These are phyloP conservation scores for Leptonema lineaticorne DNA, from an alignment of 1,140 invertebrate genomes.

Conservation along the genomic window DNA sequence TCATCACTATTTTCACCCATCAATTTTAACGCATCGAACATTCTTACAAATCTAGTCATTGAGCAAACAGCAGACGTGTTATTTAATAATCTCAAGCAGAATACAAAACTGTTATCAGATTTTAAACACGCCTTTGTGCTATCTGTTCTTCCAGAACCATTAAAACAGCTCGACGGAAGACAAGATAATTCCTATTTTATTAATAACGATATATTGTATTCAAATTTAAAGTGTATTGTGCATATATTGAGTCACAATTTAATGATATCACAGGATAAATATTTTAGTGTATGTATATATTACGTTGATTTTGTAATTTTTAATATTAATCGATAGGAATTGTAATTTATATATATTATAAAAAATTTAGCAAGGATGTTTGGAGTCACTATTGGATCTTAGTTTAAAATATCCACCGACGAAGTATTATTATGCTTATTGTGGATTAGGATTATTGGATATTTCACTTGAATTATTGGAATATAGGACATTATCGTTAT, in stretches of 20 bases:
- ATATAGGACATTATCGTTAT: conserved; percentile 46
- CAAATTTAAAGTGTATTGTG: conserved; percentile 44
- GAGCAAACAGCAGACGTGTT: not conserved
- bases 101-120: conserved; percentile 33
- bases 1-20: not conserved
- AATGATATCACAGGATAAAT: conserved; percentile 61
- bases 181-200: conserved; percentile 46
- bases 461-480: conserved; percentile 50
- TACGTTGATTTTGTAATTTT: not conserved
- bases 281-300: conserved; percentile 56
- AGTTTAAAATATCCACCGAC: conserved; percentile 49
- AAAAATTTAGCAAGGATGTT: conserved; percentile 48
- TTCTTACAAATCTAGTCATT: conserved; percentile 10
- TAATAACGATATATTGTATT: conserved; percentile 31
- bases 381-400: conserved; percentile 49
- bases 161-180: conserved; percentile 49
- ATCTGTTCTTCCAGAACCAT: conserved; percentile 47
- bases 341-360: not conserved
- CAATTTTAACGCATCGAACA: conserved; percentile 5
- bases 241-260: conserved; percentile 46
- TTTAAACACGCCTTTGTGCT: conserved; percentile 35
- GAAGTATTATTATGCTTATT: conserved; percentile 46
- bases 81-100: conserved; percentile 6
- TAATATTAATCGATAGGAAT: not conserved
- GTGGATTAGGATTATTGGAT: conserved; percentile 45